Evolutionary conservation across 2,888 invertebrate species (phyloP), one percentile per base, ranked within the genome.

Genomic region (Pilophorus perplexus): DNA sequence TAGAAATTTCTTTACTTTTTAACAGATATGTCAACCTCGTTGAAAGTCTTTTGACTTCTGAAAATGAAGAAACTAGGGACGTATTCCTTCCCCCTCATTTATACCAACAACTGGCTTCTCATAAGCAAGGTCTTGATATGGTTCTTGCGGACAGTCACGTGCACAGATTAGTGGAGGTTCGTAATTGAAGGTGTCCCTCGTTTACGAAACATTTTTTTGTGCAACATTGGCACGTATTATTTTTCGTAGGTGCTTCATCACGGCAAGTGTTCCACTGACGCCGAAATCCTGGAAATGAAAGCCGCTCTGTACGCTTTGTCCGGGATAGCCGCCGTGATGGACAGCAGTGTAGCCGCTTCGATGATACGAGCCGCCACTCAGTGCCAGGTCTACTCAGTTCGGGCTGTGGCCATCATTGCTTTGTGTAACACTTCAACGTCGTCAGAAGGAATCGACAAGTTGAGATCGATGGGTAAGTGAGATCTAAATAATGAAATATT

Each of bases 331-430:
- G 60, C 62, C 14, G 59, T 67, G 20, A 54, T 70, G 59, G 70
- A 69, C 20, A 42, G 20, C 8, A 66, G 46, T 12, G 57, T 70
- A 1, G 28, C 66, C 74, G 80, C 75, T 25, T 67, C 70, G 4
- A 67, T 74, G 42, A 78, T 91, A 69, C 77, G 84, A 54, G 77
- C 95, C 71, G 93, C 91, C 0, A 88, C 89, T 75, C 84, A 84
- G 72, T 87, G 89, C 76, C 84, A 86, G 2, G 89, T 95, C 40
- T 93, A 93, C 75, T 89, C 94, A 0, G 83, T 97, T 55, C 83
- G 94, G 69, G 93, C 93, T 1, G 93, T 93, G 0, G 90, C 93
- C 1, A 90, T 93, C 78, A 93, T 91, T 76, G 87, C 88, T 4
- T 80, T 93, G n/a, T 89, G 93, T 23, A 81, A 96, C 28, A 83